These are phyloP conservation scores for Cremastobaeus sp. DNA, from an alignment of 2,888 invertebrate genomes.

Conservation along the genomic window DNA sequence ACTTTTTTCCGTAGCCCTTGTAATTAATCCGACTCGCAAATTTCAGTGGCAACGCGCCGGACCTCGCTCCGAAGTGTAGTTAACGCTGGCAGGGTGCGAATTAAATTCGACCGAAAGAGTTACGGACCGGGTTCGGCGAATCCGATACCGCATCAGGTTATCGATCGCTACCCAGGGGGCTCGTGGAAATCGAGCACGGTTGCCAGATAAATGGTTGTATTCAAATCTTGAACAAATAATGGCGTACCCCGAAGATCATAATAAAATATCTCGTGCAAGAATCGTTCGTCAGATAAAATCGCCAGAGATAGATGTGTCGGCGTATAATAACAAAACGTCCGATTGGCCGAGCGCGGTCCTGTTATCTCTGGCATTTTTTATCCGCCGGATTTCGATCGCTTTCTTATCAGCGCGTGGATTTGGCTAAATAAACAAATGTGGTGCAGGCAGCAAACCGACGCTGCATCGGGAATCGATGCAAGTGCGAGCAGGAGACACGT, in stretches of 20 bases:
- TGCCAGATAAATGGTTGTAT: constrained; percentile 61
- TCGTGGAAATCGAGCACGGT: constrained; percentile 58
- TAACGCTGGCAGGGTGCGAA: constrained; percentile 22
- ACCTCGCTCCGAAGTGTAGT: neutral
- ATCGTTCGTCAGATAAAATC: constrained; percentile 59
- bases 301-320: constrained; percentile 49
- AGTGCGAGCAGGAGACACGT: constrained; percentile 38
- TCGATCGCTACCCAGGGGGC: constrained; percentile 57
- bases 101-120: constrained; percentile 37
- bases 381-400: no score
- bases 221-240: constrained; percentile 59
- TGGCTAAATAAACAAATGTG: no score
- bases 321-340: no score
- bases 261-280: constrained; percentile 61
- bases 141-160: constrained; percentile 60
- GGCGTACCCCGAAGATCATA: constrained; percentile 57
- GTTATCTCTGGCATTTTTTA: neutral
- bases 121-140: constrained; percentile 34
- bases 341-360: neutral
- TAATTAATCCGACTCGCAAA: constrained; percentile 4
- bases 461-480: no score
- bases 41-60: no score
- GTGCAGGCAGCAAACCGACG: no score
- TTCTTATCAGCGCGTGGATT: no score
- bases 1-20: no score